Conservation (phyloP, 2,113 vertebrate species). For the Osmerus eperlanus region DNA sequence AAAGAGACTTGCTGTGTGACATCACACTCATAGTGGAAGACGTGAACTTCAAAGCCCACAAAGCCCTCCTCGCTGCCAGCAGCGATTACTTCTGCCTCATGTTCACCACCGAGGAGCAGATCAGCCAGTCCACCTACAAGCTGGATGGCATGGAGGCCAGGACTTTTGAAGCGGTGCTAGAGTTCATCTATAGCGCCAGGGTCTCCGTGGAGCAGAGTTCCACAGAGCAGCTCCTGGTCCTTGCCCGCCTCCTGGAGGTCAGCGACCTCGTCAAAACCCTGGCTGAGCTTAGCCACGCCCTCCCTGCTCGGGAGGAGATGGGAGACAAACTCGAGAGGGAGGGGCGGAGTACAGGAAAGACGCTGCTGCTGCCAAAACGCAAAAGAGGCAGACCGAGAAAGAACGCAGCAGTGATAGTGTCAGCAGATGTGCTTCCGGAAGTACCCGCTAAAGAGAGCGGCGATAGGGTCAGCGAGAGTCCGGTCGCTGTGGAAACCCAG, state of each 20-base stretch:
- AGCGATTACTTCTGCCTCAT: slow-evolving; percentile 93
- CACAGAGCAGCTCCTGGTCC: slow-evolving; percentile 81
- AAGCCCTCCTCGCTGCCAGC: slow-evolving; percentile 92
- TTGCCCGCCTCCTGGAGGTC: slow-evolving; percentile 85
- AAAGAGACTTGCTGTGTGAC: slow-evolving; percentile 86
- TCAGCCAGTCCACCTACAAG: slow-evolving; percentile 74
- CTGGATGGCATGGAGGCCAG: slow-evolving; percentile 84
- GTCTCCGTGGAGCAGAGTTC: slow-evolving; percentile 77
- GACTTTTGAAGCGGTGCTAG: slow-evolving; percentile 79
- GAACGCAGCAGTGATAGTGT: slow-evolving; percentile 8
- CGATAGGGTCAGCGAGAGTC: background rate
- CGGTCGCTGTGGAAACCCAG: background rate
- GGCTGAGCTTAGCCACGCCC: slow-evolving; percentile 61
- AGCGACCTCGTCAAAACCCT: slow-evolving; percentile 81
- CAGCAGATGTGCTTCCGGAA: background rate
- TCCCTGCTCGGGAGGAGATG: background rate
- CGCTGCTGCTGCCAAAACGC: slow-evolving; percentile 60
- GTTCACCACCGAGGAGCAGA: slow-evolving; percentile 81
- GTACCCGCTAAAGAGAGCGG: background rate
- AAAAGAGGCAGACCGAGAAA: slow-evolving; percentile 88
- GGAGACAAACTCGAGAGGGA: background rate
- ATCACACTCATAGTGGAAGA: slow-evolving; percentile 89
- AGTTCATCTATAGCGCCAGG: slow-evolving; percentile 91
- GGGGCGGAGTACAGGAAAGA: slow-evolving; percentile 2
- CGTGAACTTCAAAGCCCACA: slow-evolving; percentile 89